Evolutionary conservation across 2,113 vertebrate genomes (phyloP), one percentile per base, ranked within the genome.

Genomic region (Bungarus multicinctus): DNA sequence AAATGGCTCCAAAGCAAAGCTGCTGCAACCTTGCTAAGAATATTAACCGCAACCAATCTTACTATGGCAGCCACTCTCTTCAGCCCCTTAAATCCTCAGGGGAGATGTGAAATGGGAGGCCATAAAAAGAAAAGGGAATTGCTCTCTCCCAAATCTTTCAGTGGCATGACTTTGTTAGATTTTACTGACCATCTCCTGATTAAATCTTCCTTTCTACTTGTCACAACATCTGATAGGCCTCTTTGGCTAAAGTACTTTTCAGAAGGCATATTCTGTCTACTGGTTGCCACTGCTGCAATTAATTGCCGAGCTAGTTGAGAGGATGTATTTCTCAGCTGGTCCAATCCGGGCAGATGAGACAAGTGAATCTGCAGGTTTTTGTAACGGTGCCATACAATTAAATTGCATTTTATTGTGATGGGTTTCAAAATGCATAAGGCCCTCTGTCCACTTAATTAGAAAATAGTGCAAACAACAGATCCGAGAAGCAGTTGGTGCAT

Each of bases 401-500:
- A 89, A 87, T 39, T 86, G 89, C 60, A 58, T 87, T 87, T 90
- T 92, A 89, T 30, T 58, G 88, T 87, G 90, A 25, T 91, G 11
- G 93, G n/a, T 91, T 58, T 57, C 34, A 85, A 93, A 85, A 85
- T 89, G 54, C 39, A 57, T 47, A 25, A 50, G 64, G 45, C 34
- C 45, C n/a, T 90, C 39, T 87, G 25, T 86, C 45, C 12, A 18
- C 60, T 87, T 92, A 23, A 55, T 94, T 96, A 94, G 90, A 96
- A 22, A 90, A 92, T 94, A 91, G 94, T 90, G 74, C 91, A 90
- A 96, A 95, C 87, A 96, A 69, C 94, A 94, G 95, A 91, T 93
- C 95, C 85, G 9, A 74, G 88, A 95, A 88, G 9, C 54, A 93
- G 91, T 89, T 43, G 2, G 53, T 50, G 50, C 60, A 90, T 94